Conservation (phyloP, 2,797 vertebrate species). For the Dipus sagitta region DNA sequence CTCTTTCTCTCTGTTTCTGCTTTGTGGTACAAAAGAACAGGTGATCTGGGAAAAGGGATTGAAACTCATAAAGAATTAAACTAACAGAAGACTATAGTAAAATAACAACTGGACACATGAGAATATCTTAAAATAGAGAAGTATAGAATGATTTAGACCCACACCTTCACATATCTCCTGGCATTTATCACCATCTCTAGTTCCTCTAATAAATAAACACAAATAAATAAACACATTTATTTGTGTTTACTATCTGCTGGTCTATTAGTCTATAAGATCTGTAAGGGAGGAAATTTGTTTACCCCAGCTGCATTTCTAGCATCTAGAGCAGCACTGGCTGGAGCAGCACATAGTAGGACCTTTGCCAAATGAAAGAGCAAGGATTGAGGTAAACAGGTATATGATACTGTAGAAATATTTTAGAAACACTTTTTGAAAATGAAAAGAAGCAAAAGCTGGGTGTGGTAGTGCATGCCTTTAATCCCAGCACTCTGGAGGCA, state of each 20-base stretch:
- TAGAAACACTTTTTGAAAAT: background rate
- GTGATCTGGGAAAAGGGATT: background rate
- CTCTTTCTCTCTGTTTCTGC: background rate
- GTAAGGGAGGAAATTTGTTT: background rate
- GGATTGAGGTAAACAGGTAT: background rate
- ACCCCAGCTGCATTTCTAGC: background rate
- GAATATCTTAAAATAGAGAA: background rate
- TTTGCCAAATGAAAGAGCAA: background rate
- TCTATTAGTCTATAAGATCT: background rate
- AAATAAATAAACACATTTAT: background rate
- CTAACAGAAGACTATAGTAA: background rate
- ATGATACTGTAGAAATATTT: background rate
- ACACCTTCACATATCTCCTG: background rate
- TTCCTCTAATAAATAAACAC: background rate
- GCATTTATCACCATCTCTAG: background rate
- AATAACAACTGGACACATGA: background rate
- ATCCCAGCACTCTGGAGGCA: too few species aligned
- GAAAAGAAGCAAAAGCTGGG: too few species aligned
- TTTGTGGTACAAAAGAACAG: constrained; percentile 5
- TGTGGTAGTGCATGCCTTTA: too few species aligned
- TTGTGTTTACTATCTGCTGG: background rate
- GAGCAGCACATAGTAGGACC: background rate
- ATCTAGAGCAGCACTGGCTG: background rate
- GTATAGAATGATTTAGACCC: background rate
- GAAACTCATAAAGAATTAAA: background rate